Conservation (phyloP, 1,140 invertebrate genomes). For the Neotoxoptera formosana region DNA sequence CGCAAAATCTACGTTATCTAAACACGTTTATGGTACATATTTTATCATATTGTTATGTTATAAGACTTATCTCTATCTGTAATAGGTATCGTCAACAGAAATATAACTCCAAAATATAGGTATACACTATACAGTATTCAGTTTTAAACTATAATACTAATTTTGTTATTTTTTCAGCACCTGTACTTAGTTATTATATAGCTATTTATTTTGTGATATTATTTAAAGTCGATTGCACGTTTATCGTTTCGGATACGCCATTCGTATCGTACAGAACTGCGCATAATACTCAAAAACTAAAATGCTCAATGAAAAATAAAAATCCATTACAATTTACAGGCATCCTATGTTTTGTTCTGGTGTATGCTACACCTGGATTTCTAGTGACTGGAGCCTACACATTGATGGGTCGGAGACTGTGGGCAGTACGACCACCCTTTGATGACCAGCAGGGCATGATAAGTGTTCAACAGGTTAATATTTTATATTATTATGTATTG, state of each 20-base stretch:
- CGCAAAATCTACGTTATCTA: slow-evolving; percentile 16
- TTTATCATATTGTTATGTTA: background rate
- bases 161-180: background rate
- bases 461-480: slow-evolving; percentile 70
- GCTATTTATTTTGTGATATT: no score
- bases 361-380: slow-evolving; percentile 77
- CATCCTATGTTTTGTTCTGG: slow-evolving; percentile 73
- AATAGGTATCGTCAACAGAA: background rate
- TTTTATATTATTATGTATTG: background rate
- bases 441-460: slow-evolving; percentile 68
- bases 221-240: no score
- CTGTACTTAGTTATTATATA: no score
- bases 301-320: background rate
- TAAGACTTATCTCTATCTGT: background rate
- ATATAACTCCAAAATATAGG: background rate
- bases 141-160: background rate
- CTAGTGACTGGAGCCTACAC: slow-evolving; percentile 75
- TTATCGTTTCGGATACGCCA: background rate
- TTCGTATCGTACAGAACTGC: no score
- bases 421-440: slow-evolving; percentile 72
- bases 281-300: background rate
- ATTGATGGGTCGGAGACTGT: slow-evolving; percentile 75
- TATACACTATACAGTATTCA: background rate
- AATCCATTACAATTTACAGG: slow-evolving; percentile 64
- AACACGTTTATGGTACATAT: slow-evolving; percentile 59